Base-by-base conservation (phyloP, 23 tunicate species). In the Clavelina lepadiformis region DNA sequence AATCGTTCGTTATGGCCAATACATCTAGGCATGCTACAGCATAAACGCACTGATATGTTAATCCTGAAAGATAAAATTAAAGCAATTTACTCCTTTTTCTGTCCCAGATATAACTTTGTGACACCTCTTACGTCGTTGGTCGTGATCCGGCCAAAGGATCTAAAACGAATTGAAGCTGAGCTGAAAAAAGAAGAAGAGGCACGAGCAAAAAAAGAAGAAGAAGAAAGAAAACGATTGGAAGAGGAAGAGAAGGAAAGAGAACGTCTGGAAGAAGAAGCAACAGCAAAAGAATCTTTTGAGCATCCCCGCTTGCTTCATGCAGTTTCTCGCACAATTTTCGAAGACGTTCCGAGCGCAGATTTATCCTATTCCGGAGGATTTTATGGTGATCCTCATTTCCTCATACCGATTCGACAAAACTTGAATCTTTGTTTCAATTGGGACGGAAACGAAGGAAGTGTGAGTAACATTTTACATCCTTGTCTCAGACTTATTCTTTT, bases 311-410 rank as follows among this genome's bases (percentile, higher is more conserved):
- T 7, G n/a, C 58, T 19, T 52, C n/a, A 41, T 11, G 49, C 11
- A 41, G 15, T 41, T 41, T 41, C 49, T 15, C 15, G 11, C 15
- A 11, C 15, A 15, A 41, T 41, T 41, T 41, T 15, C 49, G 49
- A 41, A 15, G 34, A 24, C 33, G 32, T 38, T 11, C 20, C 51
- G 21, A 35, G 76, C 2, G 21, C 57, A 5, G 58, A 77, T 52
- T 15, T 15, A 25, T 26, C 65, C 6, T 58, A 35, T 5, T 46
- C 64, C 7, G 81, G 82, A 33, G 95, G 95, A 36, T 86, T 86
- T 37, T 78, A 63, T 58, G 95, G 95, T 2, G 95, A 86, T 41
- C 95, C 95, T 3, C 95, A 86, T 58, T 86, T 86, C 36, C 33
- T 86, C 13, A 74, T 86, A 33, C 81, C 95, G 5, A 34, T 86